phyloP scores from a whole-genome alignment of 2,888 invertebrate genomes.

The Sicus ferrugineus region DNA sequence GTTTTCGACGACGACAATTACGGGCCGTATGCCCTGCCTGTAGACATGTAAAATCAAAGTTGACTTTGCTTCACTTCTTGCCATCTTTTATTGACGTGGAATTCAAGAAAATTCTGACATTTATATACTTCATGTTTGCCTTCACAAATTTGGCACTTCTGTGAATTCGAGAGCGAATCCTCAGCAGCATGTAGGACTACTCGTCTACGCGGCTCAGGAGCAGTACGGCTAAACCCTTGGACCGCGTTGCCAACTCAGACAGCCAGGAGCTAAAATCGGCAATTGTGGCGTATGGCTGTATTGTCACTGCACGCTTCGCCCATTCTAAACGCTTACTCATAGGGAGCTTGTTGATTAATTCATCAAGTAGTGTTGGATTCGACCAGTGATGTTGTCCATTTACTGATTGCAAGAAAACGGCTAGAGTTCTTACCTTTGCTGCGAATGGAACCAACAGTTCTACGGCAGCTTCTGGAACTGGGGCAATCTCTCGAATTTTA shows the following conservation, averaged over 20 bases:
- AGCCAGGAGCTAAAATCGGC: constrained; percentile 30
- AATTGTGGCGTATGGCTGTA: constrained; percentile 25
- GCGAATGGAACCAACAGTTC: constrained; percentile 27
- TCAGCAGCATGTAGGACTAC: not conserved
- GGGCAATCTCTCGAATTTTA: constrained; percentile 15
- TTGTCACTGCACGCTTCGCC: constrained; percentile 15
- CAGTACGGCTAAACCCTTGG: not conserved
- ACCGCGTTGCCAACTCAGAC: constrained; percentile 19
- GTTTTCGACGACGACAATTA: constrained; percentile 6
- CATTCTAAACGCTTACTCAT: constrained; percentile 27
- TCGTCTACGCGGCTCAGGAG: not conserved
- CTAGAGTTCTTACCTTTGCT: constrained; percentile 14
- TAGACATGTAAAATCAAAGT: constrained; percentile 20
- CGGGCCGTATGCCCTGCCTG: constrained; percentile 7
- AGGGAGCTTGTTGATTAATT: constrained; percentile 20
- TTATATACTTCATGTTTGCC: constrained; percentile 1
- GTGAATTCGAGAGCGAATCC: no score
- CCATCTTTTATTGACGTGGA: not conserved
- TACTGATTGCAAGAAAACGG: constrained; percentile 25
- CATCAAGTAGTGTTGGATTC: constrained; percentile 33
- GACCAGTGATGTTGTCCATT: constrained; percentile 37
- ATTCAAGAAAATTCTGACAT: not conserved
- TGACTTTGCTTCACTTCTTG: constrained; percentile 1
- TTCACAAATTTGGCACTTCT: not conserved
- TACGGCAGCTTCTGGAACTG: not conserved